Conservation (phyloP, 2,113 vertebrate genomes). For the Symphodus melops region DNA sequence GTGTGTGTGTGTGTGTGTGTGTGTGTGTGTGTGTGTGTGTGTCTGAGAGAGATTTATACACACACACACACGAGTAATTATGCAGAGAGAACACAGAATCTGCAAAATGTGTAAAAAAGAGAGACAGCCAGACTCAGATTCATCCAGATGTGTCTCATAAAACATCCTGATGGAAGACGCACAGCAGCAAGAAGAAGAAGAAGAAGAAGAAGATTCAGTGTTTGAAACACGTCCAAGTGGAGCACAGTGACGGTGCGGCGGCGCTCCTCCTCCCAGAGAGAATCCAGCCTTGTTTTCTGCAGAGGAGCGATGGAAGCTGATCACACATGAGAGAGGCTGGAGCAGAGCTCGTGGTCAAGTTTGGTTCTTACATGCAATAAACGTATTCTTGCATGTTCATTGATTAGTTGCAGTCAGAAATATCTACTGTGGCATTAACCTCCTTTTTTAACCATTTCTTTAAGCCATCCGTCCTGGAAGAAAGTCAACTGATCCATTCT, state of each 20-base stretch:
- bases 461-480: too few relatives aligned
- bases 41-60: background rate
- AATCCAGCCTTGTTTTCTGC: too few relatives aligned
- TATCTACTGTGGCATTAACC: too few relatives aligned
- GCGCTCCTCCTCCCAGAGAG: conserved; percentile 14
- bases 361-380: background rate
- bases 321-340: background rate
- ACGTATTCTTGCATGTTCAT: too few relatives aligned
- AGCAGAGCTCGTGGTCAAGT: background rate
- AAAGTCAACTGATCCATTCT: too few relatives aligned
- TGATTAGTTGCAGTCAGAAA: too few relatives aligned
- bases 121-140: conserved; percentile 22
- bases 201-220: background rate
- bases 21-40: too few relatives aligned
- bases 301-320: background rate
- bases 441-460: too few relatives aligned
- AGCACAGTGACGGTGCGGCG: conserved; percentile 38
- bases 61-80: background rate
- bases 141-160: conserved; percentile 38
- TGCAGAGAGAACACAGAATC: background rate
- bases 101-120: conserved; percentile 25
- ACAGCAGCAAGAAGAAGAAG: too few relatives aligned
- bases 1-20: too few relatives aligned
- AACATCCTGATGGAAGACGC: conserved; percentile 35
- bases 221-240: conserved; percentile 18